phyloP scores from a whole-genome alignment of 2,113 vertebrate species.

The Oreocharis arfaki region DNA sequence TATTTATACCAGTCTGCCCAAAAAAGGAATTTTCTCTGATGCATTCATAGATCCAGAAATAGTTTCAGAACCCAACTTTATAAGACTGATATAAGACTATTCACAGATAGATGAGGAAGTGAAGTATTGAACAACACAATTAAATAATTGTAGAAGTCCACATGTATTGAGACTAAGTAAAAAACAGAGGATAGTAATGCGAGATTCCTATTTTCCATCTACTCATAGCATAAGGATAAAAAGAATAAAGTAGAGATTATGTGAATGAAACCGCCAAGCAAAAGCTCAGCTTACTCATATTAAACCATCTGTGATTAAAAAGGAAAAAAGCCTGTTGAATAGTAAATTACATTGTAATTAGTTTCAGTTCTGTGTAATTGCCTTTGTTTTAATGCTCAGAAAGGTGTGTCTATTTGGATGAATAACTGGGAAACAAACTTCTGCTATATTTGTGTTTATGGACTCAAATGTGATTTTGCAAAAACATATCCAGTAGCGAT shows the following conservation, averaged over 20 bases:
- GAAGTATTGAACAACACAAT: background rate
- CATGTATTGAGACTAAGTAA: background rate
- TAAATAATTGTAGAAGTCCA: background rate
- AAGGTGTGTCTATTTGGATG: background rate
- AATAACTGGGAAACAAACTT: background rate
- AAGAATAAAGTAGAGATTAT: conserved; percentile 52
- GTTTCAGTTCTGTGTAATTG: conserved; percentile 28
- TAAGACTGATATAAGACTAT: background rate
- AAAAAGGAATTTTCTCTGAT: background rate
- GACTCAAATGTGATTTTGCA: background rate
- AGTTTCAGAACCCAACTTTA: background rate
- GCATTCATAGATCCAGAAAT: background rate
- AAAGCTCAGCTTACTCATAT: background rate
- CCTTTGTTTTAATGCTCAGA: background rate
- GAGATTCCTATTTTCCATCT: conserved; percentile 63
- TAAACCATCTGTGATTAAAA: conserved; percentile 30
- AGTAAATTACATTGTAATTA: conserved; percentile 30
- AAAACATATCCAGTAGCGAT: background rate
- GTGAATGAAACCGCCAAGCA: conserved; percentile 25
- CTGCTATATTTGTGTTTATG: background rate
- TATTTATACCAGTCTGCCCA: background rate
- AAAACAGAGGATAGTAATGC: conserved; percentile 35
- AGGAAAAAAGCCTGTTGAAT: background rate
- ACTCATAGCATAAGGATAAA: conserved; percentile 60
- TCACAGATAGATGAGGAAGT: background rate